These are phyloP conservation scores for Aphelocoma coerulescens DNA, from an alignment of 2,113 vertebrate species.

Conservation along the genomic window DNA sequence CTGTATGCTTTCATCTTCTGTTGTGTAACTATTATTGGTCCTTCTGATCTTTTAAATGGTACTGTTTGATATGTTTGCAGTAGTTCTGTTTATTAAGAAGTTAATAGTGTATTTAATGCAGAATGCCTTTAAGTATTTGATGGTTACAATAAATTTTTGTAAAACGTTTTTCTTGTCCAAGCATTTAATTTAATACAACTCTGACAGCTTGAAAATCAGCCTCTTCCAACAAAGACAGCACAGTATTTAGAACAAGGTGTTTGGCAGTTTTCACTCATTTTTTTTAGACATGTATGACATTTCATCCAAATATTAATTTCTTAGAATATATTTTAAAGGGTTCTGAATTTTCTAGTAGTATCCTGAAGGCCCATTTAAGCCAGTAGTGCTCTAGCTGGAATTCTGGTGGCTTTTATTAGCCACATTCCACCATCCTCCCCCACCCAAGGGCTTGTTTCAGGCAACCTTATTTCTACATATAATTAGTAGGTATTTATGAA, in stretches of 20 bases:
- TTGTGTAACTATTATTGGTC: conserved; percentile 69
- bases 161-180: conserved; percentile 76
- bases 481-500: conserved; percentile 5
- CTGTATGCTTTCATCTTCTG: conserved; percentile 72
- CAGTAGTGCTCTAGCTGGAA: neutral
- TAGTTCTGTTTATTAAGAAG: conserved; percentile 71
- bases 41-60: conserved; percentile 64
- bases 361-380: neutral
- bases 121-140: conserved; percentile 75
- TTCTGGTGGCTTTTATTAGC: neutral
- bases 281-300: neutral
- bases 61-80: conserved; percentile 72
- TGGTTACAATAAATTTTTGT: conserved; percentile 78
- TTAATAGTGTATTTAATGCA: conserved; percentile 72
- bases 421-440: neutral
- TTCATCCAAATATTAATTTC: neutral
- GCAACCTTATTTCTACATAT: neutral
- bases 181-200: conserved; percentile 75
- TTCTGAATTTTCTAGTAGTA: neutral
- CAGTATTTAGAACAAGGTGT: conserved; percentile 17
- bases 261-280: neutral
- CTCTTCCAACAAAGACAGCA: conserved; percentile 1
- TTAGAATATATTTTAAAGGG: neutral
- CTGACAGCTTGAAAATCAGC: conserved; percentile 48
- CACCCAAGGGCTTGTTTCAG: neutral